Evolutionary conservation across 2,113 vertebrate genomes (phyloP), one percentile per base, ranked within the genome.

Genomic region (Oncorhynchus clarkii): DNA sequence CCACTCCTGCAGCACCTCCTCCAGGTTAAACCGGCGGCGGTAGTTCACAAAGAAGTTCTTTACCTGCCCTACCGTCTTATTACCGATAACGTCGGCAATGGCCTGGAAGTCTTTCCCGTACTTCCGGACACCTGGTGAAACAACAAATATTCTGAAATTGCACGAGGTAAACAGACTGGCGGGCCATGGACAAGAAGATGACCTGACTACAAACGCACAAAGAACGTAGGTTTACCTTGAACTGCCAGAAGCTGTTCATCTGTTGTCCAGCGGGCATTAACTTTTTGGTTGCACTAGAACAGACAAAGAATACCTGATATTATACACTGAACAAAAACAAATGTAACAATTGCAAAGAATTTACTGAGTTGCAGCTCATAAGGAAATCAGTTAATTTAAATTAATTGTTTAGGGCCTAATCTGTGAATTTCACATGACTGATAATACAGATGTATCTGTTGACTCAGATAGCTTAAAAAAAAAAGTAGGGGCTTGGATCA

Each of bases 11-110:
- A 99, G 95, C 91, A 99, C 98, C 93, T 99, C 98, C 93, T 99
- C 98, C 94, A 99, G 94, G 95, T 99, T 99, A 94, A 99, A 99
- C 68, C 98, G 96, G 80, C 98, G 96, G 84, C 98, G 96, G 94
- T 99, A 99, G 95, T 99, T 99, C 90, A 99, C 97, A 86, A 99
- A 99, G 94, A 99, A 99, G 93, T 99, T 99, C 94, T 99, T 99
- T 89, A 99, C 97, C 94, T 99, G 98, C 74, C 97, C 97, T 90
- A 99, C 94, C 84, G 97, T 99, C 95, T 99, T 99, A 94, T 99
- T 99, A 73, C 98, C 97, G 86, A 99, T 99, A 91, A 99, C 97
- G 88, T 99, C 97, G 79, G 98, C 97, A 89, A 99, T 99, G 93
- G 98, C 98, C 95, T 98, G 97, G 92, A 99, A 99, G 95, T 99